These are phyloP conservation scores for Bellardia pandia DNA, from an alignment of 2,888 invertebrate genomes.

Conservation along the genomic window DNA sequence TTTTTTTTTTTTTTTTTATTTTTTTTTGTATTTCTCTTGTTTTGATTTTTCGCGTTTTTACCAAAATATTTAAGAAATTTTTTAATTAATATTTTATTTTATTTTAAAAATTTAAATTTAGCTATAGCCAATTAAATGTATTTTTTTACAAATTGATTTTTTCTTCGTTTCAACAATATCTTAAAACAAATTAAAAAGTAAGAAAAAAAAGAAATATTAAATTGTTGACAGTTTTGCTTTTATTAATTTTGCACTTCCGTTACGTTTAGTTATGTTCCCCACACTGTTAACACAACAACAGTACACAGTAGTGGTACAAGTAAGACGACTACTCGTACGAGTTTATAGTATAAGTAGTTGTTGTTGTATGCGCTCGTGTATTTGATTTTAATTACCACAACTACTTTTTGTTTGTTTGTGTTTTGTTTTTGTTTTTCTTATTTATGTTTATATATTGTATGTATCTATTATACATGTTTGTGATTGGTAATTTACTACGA, in stretches of 20 bases:
- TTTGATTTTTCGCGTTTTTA: constrained; percentile 4
- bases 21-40: constrained; percentile 7
- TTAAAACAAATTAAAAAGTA: constrained; percentile 14
- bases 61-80: constrained; percentile 24
- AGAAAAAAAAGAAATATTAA: constrained; percentile 1
- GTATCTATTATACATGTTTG: background rate
- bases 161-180: background rate
- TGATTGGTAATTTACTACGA: background rate
- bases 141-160: constrained; percentile 18
- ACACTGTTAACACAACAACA: constrained; percentile 32
- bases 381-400: constrained; percentile 49
- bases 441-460: constrained; percentile 39
- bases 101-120: constrained; percentile 12
- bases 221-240: constrained; percentile 20
- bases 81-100: constrained; percentile 18
- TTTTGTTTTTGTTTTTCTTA: constrained; percentile 28
- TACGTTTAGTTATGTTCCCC: constrained; percentile 45
- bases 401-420: constrained; percentile 27
- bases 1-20: constrained; percentile 13
- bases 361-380: constrained; percentile 25
- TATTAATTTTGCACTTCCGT: constrained; percentile 62
- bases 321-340: background rate
- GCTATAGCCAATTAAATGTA: background rate
- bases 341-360: background rate
- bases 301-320: background rate